phyloP scores from a whole-genome alignment of 1,140 invertebrate genomes.

The Phortica variegata region DNA sequence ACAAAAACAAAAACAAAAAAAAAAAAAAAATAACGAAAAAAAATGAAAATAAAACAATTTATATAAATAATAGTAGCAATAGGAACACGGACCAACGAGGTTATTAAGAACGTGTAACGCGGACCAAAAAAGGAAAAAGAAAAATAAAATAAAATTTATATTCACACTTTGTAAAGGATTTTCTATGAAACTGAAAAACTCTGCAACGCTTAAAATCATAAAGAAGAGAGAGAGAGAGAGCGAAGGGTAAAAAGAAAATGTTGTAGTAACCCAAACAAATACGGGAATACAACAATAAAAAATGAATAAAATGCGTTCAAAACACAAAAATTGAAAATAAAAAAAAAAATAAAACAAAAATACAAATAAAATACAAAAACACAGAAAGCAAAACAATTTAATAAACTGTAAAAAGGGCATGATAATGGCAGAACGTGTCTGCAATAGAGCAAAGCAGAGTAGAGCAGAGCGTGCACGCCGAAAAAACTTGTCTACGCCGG shows the following conservation, averaged over 20 bases:
- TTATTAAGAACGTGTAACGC: constrained; percentile 17
- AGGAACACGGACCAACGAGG: no score
- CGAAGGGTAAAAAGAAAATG: no score
- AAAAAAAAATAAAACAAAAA: constrained; percentile 18
- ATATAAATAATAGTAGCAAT: no score
- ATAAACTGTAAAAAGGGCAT: constrained; percentile 51
- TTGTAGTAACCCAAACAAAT: no score
- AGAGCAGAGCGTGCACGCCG: background rate
- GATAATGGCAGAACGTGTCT: constrained; percentile 46
- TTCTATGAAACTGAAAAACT: constrained; percentile 1
- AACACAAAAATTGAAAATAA: constrained; percentile 10
- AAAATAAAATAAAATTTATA: constrained; percentile 28
- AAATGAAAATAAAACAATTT: no score
- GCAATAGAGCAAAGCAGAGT: constrained; percentile 1
- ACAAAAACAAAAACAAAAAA: no score
- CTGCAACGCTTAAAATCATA: background rate
- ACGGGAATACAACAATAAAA: no score
- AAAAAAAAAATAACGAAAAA: no score
- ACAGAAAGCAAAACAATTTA: constrained; percentile 37
- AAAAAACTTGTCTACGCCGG: no score
- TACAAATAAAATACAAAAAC: background rate
- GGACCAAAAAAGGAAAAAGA: constrained; percentile 12
- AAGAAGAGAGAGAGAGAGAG: no score
- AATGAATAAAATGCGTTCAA: background rate
- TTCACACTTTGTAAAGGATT: constrained; percentile 41